A percentile compares a stretch with the other conserved stretches of the same genome.
Conservation (phyloP, 2,113 vertebrate species). For the Phrynosoma platyrhinos region DNA sequence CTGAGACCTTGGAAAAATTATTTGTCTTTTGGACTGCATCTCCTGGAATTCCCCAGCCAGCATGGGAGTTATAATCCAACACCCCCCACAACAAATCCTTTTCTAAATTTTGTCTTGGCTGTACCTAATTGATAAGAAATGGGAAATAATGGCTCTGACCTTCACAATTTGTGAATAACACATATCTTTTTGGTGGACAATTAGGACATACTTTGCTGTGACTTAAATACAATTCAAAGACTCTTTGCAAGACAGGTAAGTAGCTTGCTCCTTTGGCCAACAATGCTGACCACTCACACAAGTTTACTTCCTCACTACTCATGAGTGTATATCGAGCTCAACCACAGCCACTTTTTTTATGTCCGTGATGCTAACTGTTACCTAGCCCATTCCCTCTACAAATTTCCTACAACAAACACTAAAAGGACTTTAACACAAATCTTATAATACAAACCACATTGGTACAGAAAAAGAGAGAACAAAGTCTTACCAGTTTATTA, state of each 20-base stretch:
- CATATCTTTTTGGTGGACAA: not conserved
- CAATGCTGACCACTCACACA: too few species aligned
- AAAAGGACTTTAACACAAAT: not conserved
- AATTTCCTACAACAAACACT: not conserved
- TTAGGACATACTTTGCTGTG: not conserved
- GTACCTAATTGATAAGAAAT: not conserved
- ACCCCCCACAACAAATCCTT: too few species aligned
- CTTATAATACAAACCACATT: not conserved
- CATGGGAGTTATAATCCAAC: too few species aligned
- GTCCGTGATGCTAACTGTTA: not conserved
- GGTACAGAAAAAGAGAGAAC: not conserved
- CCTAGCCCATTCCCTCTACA: not conserved
- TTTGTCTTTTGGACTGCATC: too few species aligned
- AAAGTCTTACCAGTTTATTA: constrained; percentile 90
- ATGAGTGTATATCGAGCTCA: not conserved
- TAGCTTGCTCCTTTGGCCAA: not conserved
- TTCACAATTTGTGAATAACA: not conserved
- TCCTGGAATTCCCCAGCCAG: too few species aligned
- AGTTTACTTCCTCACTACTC: not conserved
- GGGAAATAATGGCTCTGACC: not conserved
- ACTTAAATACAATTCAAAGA: not conserved
- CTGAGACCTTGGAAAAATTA: too few species aligned
- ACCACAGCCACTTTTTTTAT: too few species aligned
- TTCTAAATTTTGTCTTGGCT: not conserved
- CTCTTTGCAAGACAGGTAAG: not conserved